Evolutionary conservation across 1,140 invertebrate species (phyloP), one percentile per base, ranked within the genome.

Genomic region (Polyergus mexicanus): DNA sequence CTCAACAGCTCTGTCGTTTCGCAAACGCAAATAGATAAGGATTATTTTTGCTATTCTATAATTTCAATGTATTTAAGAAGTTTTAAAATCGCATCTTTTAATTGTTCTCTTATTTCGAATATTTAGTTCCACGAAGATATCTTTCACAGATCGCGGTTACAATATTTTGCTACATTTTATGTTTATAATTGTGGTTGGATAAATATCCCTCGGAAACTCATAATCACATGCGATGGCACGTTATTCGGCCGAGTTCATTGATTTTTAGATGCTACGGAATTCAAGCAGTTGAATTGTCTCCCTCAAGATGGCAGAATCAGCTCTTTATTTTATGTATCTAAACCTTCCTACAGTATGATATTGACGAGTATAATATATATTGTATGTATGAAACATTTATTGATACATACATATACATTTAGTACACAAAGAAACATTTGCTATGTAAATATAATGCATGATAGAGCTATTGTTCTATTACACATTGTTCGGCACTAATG

Each of bases 251-350:
- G 88, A 85, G 84, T 86, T 58, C 88, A 89, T 90, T 86, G 88
- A 89, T 90, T 89, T 90, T 65, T 66, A 72, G 44, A 56, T 69
- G 54, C 56, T 76, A 60, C 19, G 68, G 84, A 89, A 89, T 88
- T 68, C 47, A 72, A 56, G 47, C 65, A 76, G 88, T 89, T 84
- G 77, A 32, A 51, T 38, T 32, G 47, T 58, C 72, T 86, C 41
- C 88, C 88, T 78, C 72, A 28, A 89, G 88, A 89, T 89, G 88
- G 88, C 88, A 75, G 88, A 75, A 74, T 66, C 51, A 87, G 74
- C 56, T 87, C 68, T 88, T 68, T 88, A 58, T 56, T 56, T 76
- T 68, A 19, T 58, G 22, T 0, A n/a, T 41, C 11, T 58, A 7
- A 78, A 22, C 1, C n/a, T 71, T 44, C 6, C 22, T 35, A 66